These are phyloP conservation scores for Bubalus kerabau DNA, from an alignment of 2,113 vertebrate genomes.

Conservation along the genomic window DNA sequence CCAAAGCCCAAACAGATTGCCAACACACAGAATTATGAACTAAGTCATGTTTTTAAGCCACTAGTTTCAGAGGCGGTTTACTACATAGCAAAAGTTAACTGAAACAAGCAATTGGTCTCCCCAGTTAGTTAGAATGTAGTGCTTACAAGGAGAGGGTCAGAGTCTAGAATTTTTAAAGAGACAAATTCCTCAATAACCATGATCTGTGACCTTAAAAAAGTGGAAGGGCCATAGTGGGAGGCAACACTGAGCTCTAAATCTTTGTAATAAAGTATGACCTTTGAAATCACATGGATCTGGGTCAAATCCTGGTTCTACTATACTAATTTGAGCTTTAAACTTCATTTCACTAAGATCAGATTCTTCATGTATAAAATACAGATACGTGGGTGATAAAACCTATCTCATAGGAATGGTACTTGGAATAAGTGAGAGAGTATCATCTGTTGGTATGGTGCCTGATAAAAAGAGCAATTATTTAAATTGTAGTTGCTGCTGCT, in stretches of 20 bases:
- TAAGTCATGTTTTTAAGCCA: not conserved
- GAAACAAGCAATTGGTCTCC: not conserved
- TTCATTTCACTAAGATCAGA: not conserved
- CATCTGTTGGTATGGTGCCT: not conserved
- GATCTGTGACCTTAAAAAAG: not conserved
- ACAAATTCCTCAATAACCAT: not conserved
- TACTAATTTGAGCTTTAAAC: not conserved
- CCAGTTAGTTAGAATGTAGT: not conserved
- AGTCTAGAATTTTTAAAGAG: not conserved
- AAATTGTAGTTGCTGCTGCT: not conserved
- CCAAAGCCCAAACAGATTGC: not conserved
- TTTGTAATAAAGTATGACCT: not conserved
- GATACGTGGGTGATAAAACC: not conserved
- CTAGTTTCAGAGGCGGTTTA: not conserved
- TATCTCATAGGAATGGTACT: not conserved
- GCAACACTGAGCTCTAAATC: not conserved
- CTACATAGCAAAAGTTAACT: not conserved
- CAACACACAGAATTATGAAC: not conserved
- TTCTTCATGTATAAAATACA: not conserved
- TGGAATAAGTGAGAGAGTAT: not conserved
- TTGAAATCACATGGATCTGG: not conserved
- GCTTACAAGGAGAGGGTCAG: not conserved
- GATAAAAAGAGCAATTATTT: not conserved
- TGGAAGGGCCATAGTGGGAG: not conserved
- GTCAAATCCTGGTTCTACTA: not conserved